phyloP scores from a whole-genome alignment of 2,888 invertebrate genomes.

The Drosophila fulvimacula region DNA sequence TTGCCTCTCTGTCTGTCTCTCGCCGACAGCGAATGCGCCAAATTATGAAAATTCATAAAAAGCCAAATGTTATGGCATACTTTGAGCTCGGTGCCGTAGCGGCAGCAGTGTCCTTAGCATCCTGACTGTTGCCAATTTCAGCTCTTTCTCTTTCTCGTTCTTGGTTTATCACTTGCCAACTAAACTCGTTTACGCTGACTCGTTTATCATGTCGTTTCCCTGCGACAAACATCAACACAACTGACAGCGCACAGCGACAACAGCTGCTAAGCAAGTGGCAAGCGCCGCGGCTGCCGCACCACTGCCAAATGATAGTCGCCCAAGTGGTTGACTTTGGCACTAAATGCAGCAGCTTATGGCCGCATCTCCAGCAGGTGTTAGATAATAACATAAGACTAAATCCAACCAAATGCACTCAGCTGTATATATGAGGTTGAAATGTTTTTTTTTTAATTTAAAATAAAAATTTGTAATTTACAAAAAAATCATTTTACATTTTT shows the following conservation, averaged over 20 bases:
- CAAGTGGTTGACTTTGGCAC: constrained; percentile 53
- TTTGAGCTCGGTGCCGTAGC: constrained; percentile 49
- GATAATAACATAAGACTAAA: not conserved
- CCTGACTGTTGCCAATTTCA: constrained; percentile 60
- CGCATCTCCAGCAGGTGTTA: constrained; percentile 2
- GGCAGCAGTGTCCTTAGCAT: constrained; percentile 1
- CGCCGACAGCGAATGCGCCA: constrained; percentile 55
- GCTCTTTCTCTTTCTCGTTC: constrained; percentile 27
- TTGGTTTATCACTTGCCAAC: constrained; percentile 71
- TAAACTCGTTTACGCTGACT: constrained; percentile 71
- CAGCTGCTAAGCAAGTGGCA: constrained; percentile 41
- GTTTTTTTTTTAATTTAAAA: too few species aligned
- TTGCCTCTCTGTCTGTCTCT: not conserved
- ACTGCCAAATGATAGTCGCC: constrained; percentile 17
- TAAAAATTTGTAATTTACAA: too few species aligned
- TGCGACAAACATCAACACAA: constrained; percentile 55
- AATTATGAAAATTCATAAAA: constrained; percentile 79
- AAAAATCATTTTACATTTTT: too few species aligned
- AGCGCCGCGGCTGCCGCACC: constrained; percentile 10
- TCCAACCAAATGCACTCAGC: not conserved
- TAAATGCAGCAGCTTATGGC: constrained; percentile 53
- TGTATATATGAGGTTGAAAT: too few species aligned
- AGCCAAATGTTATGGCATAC: constrained; percentile 76
- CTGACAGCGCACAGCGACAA: constrained; percentile 45
- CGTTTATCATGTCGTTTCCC: constrained; percentile 68